A percentile compares a stretch with the other conserved stretches of the same genome.
Conservation (phyloP, 2,797 vertebrate genomes). For the Podarcis siculus region DNA sequence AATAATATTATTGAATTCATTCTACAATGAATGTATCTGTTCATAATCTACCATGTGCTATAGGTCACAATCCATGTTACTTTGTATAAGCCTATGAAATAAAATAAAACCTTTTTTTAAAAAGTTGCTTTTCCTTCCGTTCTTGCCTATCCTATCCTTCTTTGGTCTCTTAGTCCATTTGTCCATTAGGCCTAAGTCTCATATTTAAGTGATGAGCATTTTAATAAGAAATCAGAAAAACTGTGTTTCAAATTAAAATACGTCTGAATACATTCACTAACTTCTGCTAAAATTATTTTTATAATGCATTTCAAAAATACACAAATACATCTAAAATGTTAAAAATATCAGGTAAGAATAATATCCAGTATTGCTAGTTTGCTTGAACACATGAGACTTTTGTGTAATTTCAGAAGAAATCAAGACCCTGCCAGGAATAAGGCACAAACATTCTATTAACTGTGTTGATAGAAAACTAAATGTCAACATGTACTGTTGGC, state of each 20-base stretch:
- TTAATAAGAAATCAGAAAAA: too few relatives aligned
- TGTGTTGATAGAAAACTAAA: conserved; percentile 53
- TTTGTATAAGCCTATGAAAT: too few relatives aligned
- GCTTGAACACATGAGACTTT: neutral
- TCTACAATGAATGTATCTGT: too few relatives aligned
- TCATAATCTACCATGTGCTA: too few relatives aligned
- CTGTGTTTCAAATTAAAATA: neutral
- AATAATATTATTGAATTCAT: too few relatives aligned
- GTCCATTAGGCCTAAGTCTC: too few relatives aligned
- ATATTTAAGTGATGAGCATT: too few relatives aligned
- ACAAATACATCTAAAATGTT: neutral
- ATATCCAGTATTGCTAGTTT: neutral
- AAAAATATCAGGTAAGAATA: neutral
- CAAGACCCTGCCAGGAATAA: neutral
- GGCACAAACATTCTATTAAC: neutral
- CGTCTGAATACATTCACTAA: neutral
- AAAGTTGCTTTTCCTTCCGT: too few relatives aligned
- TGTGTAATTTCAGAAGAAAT: neutral
- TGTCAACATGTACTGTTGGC: conserved; percentile 41
- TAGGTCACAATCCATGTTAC: too few relatives aligned
- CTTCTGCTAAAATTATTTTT: neutral
- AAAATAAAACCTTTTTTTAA: too few relatives aligned
- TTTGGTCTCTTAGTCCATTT: too few relatives aligned
- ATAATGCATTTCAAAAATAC: neutral
- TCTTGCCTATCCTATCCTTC: too few relatives aligned